phyloP scores from a whole-genome alignment of 1,140 invertebrate genomes.

The Panagrolaimus sp. region DNA sequence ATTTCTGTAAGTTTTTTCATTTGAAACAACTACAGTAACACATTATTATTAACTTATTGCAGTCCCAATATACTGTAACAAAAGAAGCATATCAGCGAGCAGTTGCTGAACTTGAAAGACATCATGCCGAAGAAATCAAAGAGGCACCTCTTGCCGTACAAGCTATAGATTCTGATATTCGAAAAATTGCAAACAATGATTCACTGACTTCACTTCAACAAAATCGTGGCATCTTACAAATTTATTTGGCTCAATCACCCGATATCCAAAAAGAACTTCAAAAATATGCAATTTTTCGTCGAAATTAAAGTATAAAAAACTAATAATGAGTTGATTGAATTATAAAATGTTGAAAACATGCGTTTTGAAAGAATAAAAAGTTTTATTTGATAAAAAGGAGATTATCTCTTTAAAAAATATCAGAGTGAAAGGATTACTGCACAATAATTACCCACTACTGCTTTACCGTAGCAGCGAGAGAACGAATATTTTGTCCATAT shows the following conservation, averaged over 20 bases:
- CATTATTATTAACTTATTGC: not conserved
- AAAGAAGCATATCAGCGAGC: not conserved
- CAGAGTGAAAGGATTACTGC: no score
- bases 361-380: no score
- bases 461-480: no score
- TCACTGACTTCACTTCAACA: not conserved
- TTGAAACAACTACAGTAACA: not conserved
- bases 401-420: no score
- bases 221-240: constrained; percentile 1
- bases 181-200: not conserved
- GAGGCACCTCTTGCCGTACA: not conserved
- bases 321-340: no score
- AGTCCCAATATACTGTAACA: not conserved
- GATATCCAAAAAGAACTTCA: not conserved
- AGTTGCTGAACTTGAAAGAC: not conserved
- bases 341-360: no score
- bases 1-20: not conserved
- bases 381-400: no score
- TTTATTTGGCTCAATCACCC: not conserved
- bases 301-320: no score
- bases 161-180: not conserved
- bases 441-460: no score
- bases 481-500: no score
- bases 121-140: not conserved
- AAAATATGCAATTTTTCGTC: not conserved